Evolutionary conservation across 2,113 vertebrate species (phyloP).

Genomic region (Ia io): DNA sequence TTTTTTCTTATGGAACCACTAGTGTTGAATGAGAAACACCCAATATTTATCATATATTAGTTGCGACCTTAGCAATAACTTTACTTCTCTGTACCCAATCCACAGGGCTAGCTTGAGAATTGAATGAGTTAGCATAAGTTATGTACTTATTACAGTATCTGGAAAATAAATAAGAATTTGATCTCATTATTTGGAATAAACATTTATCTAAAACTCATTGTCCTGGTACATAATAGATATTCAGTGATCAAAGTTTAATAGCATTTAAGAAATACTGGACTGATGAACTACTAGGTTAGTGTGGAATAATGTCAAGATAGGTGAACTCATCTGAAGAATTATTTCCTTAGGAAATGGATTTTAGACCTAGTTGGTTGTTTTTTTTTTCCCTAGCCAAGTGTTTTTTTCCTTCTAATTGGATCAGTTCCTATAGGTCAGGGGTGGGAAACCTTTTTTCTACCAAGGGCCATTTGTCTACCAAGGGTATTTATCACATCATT

Average conservation of each 20-base stretch:
- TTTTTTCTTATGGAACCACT: not conserved
- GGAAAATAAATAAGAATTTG: not conserved
- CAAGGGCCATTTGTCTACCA: too few relatives aligned
- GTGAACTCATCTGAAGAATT: not conserved
- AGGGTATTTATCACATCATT: too few relatives aligned
- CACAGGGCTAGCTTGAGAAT: not conserved
- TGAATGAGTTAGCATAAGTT: not conserved
- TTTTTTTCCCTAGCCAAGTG: not conserved
- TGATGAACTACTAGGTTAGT: not conserved
- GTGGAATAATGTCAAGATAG: not conserved
- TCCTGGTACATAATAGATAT: not conserved
- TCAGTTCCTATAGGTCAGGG: not conserved
- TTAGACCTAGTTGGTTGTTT: not conserved
- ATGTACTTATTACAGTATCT: not conserved
- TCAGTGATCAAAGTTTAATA: not conserved
- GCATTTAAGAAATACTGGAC: not conserved
- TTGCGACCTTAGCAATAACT: not conserved
- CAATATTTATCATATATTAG: fast-evolving
- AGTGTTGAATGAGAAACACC: not conserved
- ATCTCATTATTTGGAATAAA: not conserved
- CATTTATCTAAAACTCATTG: not conserved
- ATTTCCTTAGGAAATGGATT: not conserved
- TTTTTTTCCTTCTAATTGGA: not conserved
- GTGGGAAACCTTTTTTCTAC: too few relatives aligned
- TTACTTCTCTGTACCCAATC: not conserved